A percentile compares a stretch with the other conserved stretches of the same genome.
Evolutionary conservation across 2,888 invertebrate genomes (phyloP).

Genomic region (Pseudoips prasinana): DNA sequence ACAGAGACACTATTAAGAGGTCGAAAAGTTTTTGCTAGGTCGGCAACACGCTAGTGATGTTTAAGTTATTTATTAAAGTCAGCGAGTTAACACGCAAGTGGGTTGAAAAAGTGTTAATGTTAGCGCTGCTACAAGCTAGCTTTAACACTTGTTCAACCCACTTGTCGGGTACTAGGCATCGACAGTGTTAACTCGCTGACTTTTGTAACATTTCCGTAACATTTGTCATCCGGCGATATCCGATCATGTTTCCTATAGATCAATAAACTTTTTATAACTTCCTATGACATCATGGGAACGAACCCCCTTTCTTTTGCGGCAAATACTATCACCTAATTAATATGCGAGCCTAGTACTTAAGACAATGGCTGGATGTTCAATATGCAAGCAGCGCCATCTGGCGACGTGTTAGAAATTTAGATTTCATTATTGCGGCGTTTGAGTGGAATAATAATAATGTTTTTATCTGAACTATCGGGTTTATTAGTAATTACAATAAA

Average conservation of each 20-base stretch:
- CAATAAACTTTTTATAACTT: conserved; percentile 24
- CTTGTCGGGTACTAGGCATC: too few relatives aligned
- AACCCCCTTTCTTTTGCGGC: conserved; percentile 39
- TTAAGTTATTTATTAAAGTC: too few relatives aligned
- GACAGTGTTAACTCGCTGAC: too few relatives aligned
- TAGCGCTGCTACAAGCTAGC: too few relatives aligned
- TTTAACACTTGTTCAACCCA: too few relatives aligned
- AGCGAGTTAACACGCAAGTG: too few relatives aligned
- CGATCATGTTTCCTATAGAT: not conserved
- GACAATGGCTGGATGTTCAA: conserved; percentile 50
- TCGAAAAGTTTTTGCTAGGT: too few relatives aligned
- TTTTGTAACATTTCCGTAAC: too few relatives aligned
- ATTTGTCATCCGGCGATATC: not conserved
- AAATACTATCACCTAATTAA: conserved; percentile 53
- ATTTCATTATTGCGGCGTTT: conserved; percentile 30
- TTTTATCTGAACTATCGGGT: not conserved
- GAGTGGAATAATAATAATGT: conserved; percentile 14
- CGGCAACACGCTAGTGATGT: too few relatives aligned
- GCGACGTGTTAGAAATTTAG: conserved; percentile 44
- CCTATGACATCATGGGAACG: conserved; percentile 53
- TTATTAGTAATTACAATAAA: too few relatives aligned
- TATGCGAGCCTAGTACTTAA: conserved; percentile 42
- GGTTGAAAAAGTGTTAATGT: too few relatives aligned
- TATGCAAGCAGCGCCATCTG: conserved; percentile 51
- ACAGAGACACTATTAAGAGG: too few relatives aligned